A percentile compares a stretch with the other conserved stretches of the same genome.
Evolutionary conservation across 2,888 invertebrate species (phyloP).

Genomic region (Nomada goodeniana): DNA sequence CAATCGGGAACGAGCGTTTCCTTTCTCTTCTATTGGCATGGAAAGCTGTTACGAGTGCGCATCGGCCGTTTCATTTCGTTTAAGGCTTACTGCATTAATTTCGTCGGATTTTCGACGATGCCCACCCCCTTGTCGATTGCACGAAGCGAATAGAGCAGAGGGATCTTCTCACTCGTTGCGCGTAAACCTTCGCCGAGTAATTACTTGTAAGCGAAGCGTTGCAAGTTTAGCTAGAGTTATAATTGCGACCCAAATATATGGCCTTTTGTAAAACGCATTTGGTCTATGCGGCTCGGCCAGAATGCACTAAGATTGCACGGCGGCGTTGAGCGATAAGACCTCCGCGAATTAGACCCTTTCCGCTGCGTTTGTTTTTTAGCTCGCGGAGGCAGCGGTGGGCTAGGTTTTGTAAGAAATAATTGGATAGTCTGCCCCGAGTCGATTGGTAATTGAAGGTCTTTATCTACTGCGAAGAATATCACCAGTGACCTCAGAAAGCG

Average conservation of each 20-base stretch:
- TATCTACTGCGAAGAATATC: slow-evolving; percentile 10
- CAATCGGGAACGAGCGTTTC: background rate
- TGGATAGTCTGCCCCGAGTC: background rate
- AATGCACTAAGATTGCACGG: no score
- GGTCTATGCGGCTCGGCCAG: no score
- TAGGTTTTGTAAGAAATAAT: background rate
- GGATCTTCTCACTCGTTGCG: no score
- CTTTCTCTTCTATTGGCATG: background rate
- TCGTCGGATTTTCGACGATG: background rate
- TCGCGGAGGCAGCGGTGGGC: background rate
- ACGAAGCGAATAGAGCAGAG: background rate
- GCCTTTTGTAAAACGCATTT: no score
- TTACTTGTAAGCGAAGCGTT: no score
- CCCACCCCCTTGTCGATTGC: background rate
- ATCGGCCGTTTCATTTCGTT: background rate
- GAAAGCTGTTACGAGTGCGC: background rate
- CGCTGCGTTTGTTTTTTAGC: background rate
- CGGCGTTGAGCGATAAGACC: no score
- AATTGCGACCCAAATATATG: no score
- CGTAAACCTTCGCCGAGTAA: no score
- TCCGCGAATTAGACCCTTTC: no score
- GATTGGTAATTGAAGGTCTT: slow-evolving; percentile 1
- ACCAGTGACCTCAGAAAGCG: slow-evolving; percentile 3
- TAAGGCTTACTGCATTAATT: background rate
- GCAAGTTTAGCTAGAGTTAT: no score